Percentiles rank a stretch among this genome's conserved stretches.
phyloP scores from a whole-genome alignment of 23 tunicate species.

The Styela clava region DNA sequence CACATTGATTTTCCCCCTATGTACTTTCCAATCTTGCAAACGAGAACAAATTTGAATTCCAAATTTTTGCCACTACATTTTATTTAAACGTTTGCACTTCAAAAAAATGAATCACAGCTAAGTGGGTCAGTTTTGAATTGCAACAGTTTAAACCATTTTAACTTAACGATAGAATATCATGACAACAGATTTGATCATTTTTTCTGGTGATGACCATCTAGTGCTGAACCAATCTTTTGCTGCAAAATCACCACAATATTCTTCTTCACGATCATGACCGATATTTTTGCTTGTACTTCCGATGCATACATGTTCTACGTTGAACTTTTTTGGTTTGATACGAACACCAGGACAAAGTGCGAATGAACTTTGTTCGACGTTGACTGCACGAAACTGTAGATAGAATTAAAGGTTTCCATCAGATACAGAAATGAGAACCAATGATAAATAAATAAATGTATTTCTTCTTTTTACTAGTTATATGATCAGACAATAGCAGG shows the following conservation, averaged over 20 bases:
- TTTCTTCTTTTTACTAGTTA: too few relatives aligned
- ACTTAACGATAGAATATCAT: constrained; percentile 13
- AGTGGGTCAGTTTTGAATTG: too few relatives aligned
- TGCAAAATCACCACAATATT: constrained; percentile 44
- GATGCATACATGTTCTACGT: constrained; percentile 24
- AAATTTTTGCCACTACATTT: too few relatives aligned
- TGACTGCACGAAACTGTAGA: constrained; percentile 32
- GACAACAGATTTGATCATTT: not conserved
- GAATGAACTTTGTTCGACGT: constrained; percentile 18
- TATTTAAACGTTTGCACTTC: too few relatives aligned
- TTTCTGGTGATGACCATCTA: not conserved
- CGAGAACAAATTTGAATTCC: too few relatives aligned
- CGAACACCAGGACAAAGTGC: constrained; percentile 37
- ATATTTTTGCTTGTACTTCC: constrained; percentile 26
- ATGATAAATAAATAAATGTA: too few relatives aligned
- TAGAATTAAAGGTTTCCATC: not conserved
- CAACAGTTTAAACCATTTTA: too few relatives aligned
- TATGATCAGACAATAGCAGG: too few relatives aligned
- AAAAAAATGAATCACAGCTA: too few relatives aligned
- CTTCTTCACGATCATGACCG: not conserved
- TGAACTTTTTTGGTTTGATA: not conserved
- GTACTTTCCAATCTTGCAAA: too few relatives aligned
- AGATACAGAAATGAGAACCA: too few relatives aligned
- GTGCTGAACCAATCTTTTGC: constrained; percentile 6
- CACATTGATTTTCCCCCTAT: too few relatives aligned